Conservation (phyloP, 1,140 invertebrate genomes). For the Neocloeon triangulifer region DNA sequence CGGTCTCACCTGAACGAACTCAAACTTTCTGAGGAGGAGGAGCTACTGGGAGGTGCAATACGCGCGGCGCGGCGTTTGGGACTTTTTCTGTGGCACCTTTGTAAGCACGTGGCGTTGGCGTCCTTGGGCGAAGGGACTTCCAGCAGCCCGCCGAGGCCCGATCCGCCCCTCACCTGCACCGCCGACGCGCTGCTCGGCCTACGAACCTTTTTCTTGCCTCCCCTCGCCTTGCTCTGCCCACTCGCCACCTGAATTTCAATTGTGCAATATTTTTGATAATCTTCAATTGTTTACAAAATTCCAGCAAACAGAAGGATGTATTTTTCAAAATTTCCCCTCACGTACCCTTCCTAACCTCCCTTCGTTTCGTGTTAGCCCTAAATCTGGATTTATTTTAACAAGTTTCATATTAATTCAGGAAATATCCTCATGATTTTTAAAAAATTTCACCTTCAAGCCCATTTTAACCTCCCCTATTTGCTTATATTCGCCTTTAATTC, state of each 20-base stretch:
- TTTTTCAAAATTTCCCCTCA: too few species aligned
- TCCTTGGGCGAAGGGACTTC: slow-evolving; percentile 13
- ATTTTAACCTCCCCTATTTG: slow-evolving; percentile 9
- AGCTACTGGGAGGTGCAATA: slow-evolving; percentile 2
- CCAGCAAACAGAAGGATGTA: too few species aligned
- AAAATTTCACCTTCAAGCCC: slow-evolving; percentile 7
- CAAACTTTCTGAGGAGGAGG: neutral
- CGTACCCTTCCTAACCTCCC: too few species aligned
- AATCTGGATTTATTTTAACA: too few species aligned
- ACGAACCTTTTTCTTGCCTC: slow-evolving; percentile 9
- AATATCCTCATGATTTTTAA: too few species aligned
- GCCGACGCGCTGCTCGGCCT: slow-evolving; percentile 1
- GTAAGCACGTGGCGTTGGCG: slow-evolving; percentile 1
- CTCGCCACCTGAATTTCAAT: too few species aligned
- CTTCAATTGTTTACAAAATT: too few species aligned
- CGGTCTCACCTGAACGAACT: too few species aligned
- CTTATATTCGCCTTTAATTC: too few species aligned
- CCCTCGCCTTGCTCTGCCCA: slow-evolving; percentile 8
- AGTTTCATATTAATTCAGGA: too few species aligned
- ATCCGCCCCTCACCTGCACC: neutral
- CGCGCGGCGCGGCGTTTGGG: slow-evolving; percentile 11
- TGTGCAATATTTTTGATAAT: too few species aligned
- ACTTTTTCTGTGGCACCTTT: slow-evolving; percentile 10
- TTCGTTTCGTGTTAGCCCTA: too few species aligned
- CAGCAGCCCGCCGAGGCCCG: slow-evolving; percentile 9